Conservation (phyloP, 2,113 vertebrate genomes). For the Zapus hudsonius region DNA sequence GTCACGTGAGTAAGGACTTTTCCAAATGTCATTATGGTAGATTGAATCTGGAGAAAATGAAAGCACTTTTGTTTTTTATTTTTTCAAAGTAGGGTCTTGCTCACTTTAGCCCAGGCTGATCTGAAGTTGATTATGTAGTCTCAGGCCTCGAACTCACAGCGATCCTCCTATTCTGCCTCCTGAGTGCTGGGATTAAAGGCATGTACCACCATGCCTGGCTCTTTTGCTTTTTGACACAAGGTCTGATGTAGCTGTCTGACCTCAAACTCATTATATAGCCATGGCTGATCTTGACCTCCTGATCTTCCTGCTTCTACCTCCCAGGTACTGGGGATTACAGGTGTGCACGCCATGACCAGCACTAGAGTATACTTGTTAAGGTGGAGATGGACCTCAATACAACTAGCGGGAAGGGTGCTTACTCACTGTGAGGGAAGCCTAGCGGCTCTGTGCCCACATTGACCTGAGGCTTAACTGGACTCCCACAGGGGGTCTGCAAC, state of each 20-base stretch:
- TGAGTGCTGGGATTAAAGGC: too few relatives aligned
- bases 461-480: neutral
- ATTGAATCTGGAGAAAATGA: neutral
- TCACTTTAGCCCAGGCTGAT: too few relatives aligned
- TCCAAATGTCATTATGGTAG: neutral
- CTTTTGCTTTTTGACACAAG: neutral
- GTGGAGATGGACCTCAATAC: too few relatives aligned
- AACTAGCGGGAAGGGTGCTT: neutral
- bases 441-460: neutral
- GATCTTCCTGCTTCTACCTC: neutral
- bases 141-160: too few relatives aligned
- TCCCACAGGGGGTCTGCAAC: slow-evolving; percentile 91
- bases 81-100: too few relatives aligned
- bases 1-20: neutral
- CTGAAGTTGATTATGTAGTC: too few relatives aligned
- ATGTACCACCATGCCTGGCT: too few relatives aligned
- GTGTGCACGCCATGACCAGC: neutral
- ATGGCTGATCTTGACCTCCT: neutral
- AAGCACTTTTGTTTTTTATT: neutral
- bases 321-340: too few relatives aligned
- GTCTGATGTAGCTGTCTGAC: neutral
- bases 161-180: too few relatives aligned
- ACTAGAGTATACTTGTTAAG: neutral
- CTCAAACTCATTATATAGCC: neutral
- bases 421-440: rapidly evolving